These are phyloP conservation scores for Elephas maximus DNA, from an alignment of 2,113 vertebrate species.

Conservation along the genomic window DNA sequence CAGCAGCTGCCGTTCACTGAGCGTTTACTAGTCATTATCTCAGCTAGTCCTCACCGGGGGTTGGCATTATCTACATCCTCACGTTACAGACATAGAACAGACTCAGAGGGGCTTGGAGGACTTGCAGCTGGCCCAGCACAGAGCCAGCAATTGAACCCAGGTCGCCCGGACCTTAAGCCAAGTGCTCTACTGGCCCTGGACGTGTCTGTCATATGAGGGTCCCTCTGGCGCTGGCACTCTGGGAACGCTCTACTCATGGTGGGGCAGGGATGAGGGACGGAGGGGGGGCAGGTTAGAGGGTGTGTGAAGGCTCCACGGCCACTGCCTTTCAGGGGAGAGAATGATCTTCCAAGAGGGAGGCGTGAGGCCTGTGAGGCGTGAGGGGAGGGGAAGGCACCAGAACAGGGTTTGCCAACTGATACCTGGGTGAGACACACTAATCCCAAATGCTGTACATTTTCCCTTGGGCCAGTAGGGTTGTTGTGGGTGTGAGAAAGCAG, in stretches of 20 bases:
- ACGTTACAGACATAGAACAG: background rate
- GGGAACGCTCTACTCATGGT: background rate
- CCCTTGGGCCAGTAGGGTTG: too few species aligned
- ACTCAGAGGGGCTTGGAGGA: background rate
- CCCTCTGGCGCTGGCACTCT: background rate
- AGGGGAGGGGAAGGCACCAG: too few species aligned
- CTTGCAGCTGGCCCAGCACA: background rate
- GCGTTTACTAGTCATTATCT: background rate
- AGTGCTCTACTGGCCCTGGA: too few species aligned
- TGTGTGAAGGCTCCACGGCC: background rate
- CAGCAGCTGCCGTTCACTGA: background rate
- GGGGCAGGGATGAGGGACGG: background rate
- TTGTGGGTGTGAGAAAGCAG: background rate
- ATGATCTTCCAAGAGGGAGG: background rate
- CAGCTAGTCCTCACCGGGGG: background rate
- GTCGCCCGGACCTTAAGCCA: background rate
- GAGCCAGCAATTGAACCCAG: background rate
- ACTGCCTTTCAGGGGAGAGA: background rate
- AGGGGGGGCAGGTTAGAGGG: too few species aligned
- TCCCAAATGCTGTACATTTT: background rate
- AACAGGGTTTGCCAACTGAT: background rate
- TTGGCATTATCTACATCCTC: background rate
- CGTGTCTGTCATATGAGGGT: background rate
- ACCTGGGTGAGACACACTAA: background rate
- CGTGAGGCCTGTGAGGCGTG: too few species aligned